Conservation (phyloP, 2,113 vertebrate genomes). For the Kobus ellipsiprymnus region DNA sequence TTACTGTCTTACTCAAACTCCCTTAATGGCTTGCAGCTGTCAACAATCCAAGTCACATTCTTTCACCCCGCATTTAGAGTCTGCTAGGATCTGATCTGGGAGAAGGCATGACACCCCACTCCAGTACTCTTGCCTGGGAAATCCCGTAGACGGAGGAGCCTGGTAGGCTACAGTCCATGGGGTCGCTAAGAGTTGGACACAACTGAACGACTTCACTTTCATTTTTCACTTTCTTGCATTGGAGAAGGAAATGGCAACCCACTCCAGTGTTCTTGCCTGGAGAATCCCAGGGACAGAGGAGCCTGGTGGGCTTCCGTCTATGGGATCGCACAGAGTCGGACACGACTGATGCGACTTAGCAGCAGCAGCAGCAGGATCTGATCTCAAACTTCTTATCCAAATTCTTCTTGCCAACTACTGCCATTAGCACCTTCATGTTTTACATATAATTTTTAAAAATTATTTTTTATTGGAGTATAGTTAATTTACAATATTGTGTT, state of each 20-base stretch:
- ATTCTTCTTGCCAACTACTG: neutral
- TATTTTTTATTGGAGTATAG: neutral
- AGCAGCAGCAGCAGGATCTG: neutral
- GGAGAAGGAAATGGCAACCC: no score
- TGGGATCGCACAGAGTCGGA: neutral
- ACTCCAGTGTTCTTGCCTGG: no score
- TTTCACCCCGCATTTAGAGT: neutral
- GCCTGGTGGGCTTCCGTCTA: neutral
- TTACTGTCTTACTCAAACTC: neutral
- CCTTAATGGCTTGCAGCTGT: neutral
- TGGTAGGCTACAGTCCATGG: no score
- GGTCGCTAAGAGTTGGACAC: accelerated
- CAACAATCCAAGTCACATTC: neutral
- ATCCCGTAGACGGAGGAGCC: no score
- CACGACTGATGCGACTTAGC: neutral
- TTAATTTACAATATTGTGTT: neutral
- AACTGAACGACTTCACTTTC: no score
- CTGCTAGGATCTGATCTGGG: neutral
- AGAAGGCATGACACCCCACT: no score
- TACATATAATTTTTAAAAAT: neutral
- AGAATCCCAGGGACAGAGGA: no score
- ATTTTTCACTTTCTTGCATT: no score
- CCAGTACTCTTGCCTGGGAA: no score
- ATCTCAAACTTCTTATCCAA: neutral
- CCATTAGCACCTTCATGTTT: neutral